A percentile compares a stretch with the other conserved stretches of the same genome.
phyloP scores from a whole-genome alignment of 2,797 vertebrate genomes.

The Spinus pinus region DNA sequence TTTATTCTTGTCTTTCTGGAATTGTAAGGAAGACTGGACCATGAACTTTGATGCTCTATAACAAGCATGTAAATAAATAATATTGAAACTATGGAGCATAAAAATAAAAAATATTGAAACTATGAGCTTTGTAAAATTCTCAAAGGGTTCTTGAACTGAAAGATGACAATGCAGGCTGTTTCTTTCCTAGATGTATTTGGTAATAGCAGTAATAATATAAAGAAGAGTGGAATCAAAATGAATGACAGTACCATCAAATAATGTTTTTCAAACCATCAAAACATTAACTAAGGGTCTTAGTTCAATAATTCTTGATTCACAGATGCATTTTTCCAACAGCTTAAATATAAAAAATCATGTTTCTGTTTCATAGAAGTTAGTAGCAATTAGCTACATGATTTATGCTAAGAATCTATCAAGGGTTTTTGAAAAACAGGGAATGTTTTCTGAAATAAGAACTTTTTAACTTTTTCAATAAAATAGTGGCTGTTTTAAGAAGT shows the following conservation, averaged over 20 bases:
- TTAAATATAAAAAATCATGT: not conserved
- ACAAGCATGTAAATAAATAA: not conserved
- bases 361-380: not conserved
- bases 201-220: not conserved
- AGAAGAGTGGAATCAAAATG: not conserved
- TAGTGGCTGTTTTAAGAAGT: not conserved
- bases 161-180: fast-evolving
- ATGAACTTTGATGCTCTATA: not conserved
- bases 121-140: not conserved
- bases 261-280: not conserved
- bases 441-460: not conserved
- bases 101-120: not conserved
- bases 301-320: not conserved
- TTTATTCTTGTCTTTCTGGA: not conserved
- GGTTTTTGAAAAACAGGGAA: not conserved
- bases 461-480: not conserved
- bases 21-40: not conserved
- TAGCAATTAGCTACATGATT: not conserved
- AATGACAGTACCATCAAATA: not conserved
- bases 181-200: not conserved
- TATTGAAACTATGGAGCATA: too few relatives aligned
- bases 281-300: not conserved
- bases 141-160: not conserved
- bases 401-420: not conserved
- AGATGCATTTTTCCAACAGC: not conserved